Base-by-base conservation (phyloP, 2,797 vertebrate species). In the Amblyraja radiata region DNA sequence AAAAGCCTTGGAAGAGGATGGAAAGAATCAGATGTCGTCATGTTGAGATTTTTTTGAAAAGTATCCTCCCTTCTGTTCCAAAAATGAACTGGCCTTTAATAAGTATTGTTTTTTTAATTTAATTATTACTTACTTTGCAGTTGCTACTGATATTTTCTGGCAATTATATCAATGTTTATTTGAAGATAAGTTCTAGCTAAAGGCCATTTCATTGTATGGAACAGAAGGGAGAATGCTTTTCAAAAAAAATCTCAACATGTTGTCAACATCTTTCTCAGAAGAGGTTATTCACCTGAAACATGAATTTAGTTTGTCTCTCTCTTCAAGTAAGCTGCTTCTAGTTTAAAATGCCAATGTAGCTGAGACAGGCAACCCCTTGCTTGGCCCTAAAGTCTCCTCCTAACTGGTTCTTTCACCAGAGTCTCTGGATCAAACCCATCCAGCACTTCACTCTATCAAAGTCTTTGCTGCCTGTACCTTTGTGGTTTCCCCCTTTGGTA, bases 81-180 rank as follows among this genome's bases (percentile, higher is more conserved):
- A 46, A 2, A 46, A 46, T 46, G 46, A 46, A 46, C 46, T 46
- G 46, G 46, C 46, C 1, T 4, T 46, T 46, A 6, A 13, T 6
- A 16, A 1, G 0, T 0, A 16, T n/a, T 46, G 46, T 46, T 46
- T 46, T 86, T 86, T 65, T 32, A 63, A 63, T 46, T 46, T 46
- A 86, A 86, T 32, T 63, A 86, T 84, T 84, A 61, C 81, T 61
- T 84, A n/a, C 28, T 32, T n/a, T 63, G 28, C 58, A n/a, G 83
- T 28, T n/a, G 25, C n/a, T 65, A 28, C 25, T 61, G 25, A 58
- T 84, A 65, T 16, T n/a, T 86, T 28, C 11, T 81, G 16, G 36
- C 3, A 36, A 18, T 21, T 80, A 46, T 46, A 39, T 80, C 46
- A 80, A 80, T 3, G 81, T 9, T 28, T 25, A 58, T 61, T 84